Evolutionary conservation across 2,797 vertebrate species (phyloP), one percentile per base, ranked within the genome.

Genomic region (Phoebastria nigripes): DNA sequence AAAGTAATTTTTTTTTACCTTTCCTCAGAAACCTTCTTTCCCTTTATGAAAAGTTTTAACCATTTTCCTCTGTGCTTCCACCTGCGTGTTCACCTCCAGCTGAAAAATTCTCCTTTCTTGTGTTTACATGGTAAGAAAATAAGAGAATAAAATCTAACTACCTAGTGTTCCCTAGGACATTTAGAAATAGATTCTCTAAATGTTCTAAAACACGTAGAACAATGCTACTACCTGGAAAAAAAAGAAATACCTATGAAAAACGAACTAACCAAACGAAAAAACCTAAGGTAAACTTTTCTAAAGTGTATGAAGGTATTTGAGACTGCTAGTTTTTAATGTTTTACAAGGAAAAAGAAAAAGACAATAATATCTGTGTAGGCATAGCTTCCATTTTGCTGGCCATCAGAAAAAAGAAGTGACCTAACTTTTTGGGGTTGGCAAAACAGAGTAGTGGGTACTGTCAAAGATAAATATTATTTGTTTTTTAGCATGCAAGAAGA

Each of bases 161-260:
- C 12, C 1, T 31, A 28, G 14, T 0, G 4, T 28, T 20, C 19
- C 22, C 8, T 35, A 71, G 15, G 7, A 24, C 6, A 52, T n/a
- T 37, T 44, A 88, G 49, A 69, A 82, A 61, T 26, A 24, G 2
- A 37, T 65, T 11, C 11, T 74, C 22, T 41, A 42, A 5, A 47
- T 15, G 8, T 39, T 42, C 44, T 39, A 52, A 37, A 69, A 33
- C 8, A 52, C 9, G 5, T 26, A 39, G 21, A 66, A 78, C 10
- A 69, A 41, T 21, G 15, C 3, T 76, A 39, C 12, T 24, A 47
- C 3, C 7, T 72, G 20, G 56, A 20, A 20, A 56, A 73, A 31
- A 16, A 63, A 81, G 3, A 51, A 90, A 54, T 3, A 37, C 3
- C 12, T 16, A 51, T 22, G 33, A n/a, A 58, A 69, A 73, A 52